Evolutionary conservation across 2,113 vertebrate species (phyloP).

Genomic region (Syrrhaptes paradoxus): DNA sequence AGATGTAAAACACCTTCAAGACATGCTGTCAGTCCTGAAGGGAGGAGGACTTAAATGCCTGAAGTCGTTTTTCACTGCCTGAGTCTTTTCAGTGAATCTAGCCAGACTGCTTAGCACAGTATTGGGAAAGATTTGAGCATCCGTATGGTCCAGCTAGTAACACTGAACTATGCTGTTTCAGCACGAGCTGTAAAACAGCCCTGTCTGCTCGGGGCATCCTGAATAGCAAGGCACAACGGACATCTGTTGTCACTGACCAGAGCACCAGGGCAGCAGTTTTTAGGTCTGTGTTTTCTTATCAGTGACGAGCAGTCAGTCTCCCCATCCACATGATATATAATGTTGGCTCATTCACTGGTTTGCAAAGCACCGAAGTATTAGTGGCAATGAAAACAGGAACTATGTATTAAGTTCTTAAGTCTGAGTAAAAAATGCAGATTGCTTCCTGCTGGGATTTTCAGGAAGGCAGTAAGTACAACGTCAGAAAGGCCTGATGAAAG

Average conservation of each 20-base stretch:
- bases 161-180: neutral
- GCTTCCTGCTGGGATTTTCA: neutral
- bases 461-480: neutral
- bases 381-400: neutral
- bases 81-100: neutral
- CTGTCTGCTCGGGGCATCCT: neutral
- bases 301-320: too few species aligned
- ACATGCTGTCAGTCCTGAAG: neutral
- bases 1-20: neutral
- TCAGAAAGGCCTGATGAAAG: neutral
- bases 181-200: neutral
- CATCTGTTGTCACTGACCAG: neutral
- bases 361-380: neutral
- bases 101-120: neutral
- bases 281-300: neutral
- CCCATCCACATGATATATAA: fast-evolving
- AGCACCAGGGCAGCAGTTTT: fast-evolving
- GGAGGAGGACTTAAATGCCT: neutral
- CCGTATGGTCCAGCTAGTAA: neutral
- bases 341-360: neutral
- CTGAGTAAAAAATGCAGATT: too few species aligned
- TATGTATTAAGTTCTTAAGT: neutral
- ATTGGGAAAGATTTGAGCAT: neutral
- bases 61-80: neutral
- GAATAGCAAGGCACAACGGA: fast-evolving